Conservation (phyloP, 2,113 vertebrate species). For the Oostethus manadensis region DNA sequence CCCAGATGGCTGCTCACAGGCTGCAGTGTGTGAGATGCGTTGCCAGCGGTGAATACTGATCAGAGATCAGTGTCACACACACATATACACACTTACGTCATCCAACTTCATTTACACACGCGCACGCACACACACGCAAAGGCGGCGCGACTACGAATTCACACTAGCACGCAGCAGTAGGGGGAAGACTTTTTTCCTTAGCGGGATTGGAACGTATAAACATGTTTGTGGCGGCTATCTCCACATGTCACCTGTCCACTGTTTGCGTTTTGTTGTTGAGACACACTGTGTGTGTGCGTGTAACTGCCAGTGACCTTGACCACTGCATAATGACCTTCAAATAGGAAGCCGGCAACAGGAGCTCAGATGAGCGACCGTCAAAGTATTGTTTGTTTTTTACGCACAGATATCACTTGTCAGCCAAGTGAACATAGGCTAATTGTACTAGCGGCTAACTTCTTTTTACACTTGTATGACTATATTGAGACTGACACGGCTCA, state of each 20-base stretch:
- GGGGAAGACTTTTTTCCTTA: neutral
- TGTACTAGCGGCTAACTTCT: too few species aligned
- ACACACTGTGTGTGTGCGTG: neutral
- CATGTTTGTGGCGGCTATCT: too few species aligned
- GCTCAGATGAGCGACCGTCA: too few species aligned
- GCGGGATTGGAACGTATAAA: neutral
- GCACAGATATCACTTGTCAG: too few species aligned
- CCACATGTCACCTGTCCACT: too few species aligned
- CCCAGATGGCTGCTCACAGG: conserved; percentile 62
- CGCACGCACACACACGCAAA: conserved; percentile 8
- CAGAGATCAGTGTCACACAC: conserved; percentile 56
- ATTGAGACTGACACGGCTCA: too few species aligned
- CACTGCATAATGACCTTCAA: neutral
- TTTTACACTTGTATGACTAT: too few species aligned
- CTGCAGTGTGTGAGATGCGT: conserved; percentile 56
- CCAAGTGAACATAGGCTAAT: too few species aligned
- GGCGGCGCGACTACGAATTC: conserved; percentile 12
- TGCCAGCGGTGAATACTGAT: conserved; percentile 71
- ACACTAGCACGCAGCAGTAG: neutral
- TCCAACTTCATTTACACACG: neutral
- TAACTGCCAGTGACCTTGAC: neutral
- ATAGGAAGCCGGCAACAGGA: neutral
- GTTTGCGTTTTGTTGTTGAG: too few species aligned
- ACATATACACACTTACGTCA: conserved; percentile 29
- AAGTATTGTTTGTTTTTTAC: neutral